Evolutionary conservation across 2,113 vertebrate species (phyloP).

Genomic region (Centropus bengalensis): DNA sequence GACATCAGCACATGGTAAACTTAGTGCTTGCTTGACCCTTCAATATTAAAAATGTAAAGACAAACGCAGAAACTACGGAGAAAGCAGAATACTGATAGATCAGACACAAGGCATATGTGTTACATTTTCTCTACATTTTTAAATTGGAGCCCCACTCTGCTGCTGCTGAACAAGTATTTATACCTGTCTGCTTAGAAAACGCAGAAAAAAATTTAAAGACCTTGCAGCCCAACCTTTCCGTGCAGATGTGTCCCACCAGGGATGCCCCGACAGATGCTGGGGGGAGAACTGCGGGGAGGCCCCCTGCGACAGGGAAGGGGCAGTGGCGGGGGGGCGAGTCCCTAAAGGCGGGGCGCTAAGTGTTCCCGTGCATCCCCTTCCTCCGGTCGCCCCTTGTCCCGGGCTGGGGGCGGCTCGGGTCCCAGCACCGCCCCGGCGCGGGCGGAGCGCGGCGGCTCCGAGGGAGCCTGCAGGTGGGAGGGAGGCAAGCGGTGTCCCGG

Average conservation of each 20-base stretch:
- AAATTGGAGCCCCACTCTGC: not conserved
- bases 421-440: not conserved
- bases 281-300: too few relatives aligned
- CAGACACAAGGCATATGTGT: accelerated
- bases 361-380: accelerated
- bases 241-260: accelerated
- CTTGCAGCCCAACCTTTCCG: accelerated
- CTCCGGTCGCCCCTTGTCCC: not conserved
- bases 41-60: not conserved
- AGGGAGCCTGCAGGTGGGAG: not conserved
- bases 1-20: not conserved
- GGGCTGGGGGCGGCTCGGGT: not conserved
- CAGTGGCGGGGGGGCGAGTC: accelerated
- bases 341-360: accelerated
- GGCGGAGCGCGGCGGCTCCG: not conserved
- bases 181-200: not conserved
- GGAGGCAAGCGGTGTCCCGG: accelerated
- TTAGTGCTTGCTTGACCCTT: accelerated
- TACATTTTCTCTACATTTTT: not conserved
- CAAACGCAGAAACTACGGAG: accelerated
- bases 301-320: not conserved
- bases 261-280: not conserved
- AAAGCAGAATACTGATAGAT: not conserved
- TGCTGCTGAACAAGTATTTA: not conserved
- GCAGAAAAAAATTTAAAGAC: too few relatives aligned